phyloP scores from a whole-genome alignment of 2,888 invertebrate species.

The Acanthosepion lycidas region DNA sequence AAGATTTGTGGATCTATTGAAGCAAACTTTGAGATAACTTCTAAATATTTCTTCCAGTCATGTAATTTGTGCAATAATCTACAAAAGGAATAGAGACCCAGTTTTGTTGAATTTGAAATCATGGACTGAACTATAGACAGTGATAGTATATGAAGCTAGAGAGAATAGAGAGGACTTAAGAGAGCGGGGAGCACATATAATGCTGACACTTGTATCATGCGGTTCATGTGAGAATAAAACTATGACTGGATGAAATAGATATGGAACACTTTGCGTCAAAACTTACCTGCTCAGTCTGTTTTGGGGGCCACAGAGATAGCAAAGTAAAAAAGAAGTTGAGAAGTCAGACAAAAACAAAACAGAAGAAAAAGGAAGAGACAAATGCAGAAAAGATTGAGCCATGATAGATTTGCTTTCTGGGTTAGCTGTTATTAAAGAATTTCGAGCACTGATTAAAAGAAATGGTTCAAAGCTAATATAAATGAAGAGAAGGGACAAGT shows the following conservation, averaged over 20 bases:
- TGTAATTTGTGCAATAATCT: not conserved
- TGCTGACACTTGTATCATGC: not conserved
- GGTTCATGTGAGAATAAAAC: not conserved
- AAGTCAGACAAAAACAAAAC: not conserved
- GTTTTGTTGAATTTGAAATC: not conserved
- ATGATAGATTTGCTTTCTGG: not conserved
- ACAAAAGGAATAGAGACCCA: not conserved
- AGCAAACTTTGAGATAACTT: not conserved
- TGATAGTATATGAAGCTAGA: not conserved
- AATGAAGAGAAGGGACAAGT: no score
- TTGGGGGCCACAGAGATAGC: not conserved
- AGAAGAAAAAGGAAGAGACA: not conserved
- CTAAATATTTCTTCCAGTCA: not conserved
- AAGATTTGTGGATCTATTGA: not conserved
- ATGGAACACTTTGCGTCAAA: not conserved
- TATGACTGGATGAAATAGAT: not conserved
- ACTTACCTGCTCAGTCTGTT: not conserved
- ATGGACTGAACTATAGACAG: no score
- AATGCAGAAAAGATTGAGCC: not conserved
- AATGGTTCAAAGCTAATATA: not conserved
- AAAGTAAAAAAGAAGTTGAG: not conserved
- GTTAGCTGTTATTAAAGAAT: not conserved
- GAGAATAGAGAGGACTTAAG: not conserved
- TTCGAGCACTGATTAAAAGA: not conserved
- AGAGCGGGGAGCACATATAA: not conserved